Conservation (phyloP, 2,888 invertebrate species). For the Pyrrhosoma nymphula region DNA sequence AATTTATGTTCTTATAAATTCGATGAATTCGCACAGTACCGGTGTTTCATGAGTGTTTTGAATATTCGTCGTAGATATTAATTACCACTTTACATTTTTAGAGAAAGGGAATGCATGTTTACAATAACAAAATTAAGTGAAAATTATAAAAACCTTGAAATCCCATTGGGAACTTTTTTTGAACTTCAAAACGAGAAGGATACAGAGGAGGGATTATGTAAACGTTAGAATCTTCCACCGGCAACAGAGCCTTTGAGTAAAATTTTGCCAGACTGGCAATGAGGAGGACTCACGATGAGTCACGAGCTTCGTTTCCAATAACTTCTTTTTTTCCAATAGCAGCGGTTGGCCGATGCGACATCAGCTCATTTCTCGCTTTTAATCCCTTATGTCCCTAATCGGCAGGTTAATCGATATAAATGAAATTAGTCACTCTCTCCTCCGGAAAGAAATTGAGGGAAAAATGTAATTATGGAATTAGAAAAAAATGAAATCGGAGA, state of each 20-base stretch:
- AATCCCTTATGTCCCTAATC: constrained; percentile 39
- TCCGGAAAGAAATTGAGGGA: constrained; percentile 5
- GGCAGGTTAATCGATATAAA: constrained; percentile 4
- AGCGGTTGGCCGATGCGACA: background rate
- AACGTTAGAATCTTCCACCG: background rate
- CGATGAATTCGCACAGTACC: too few relatives aligned
- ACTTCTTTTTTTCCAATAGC: background rate
- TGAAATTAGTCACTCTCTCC: constrained; percentile 9
- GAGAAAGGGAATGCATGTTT: too few relatives aligned
- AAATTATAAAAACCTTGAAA: background rate
- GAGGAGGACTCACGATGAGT: background rate
- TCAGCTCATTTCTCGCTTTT: background rate
- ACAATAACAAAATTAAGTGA: too few relatives aligned
- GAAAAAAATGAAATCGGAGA: constrained; percentile 4
- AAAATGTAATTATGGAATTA: constrained; percentile 58
- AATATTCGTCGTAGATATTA: too few relatives aligned
- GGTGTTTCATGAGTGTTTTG: too few relatives aligned
- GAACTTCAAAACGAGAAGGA: background rate
- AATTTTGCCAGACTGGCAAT: background rate
- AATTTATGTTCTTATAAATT: too few relatives aligned
- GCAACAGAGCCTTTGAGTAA: background rate
- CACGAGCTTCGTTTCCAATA: background rate
- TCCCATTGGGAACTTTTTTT: background rate
- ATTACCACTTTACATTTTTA: too few relatives aligned
- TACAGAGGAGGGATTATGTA: background rate